Conservation (phyloP, 2,113 vertebrate genomes). For the Ondatra zibethicus region DNA sequence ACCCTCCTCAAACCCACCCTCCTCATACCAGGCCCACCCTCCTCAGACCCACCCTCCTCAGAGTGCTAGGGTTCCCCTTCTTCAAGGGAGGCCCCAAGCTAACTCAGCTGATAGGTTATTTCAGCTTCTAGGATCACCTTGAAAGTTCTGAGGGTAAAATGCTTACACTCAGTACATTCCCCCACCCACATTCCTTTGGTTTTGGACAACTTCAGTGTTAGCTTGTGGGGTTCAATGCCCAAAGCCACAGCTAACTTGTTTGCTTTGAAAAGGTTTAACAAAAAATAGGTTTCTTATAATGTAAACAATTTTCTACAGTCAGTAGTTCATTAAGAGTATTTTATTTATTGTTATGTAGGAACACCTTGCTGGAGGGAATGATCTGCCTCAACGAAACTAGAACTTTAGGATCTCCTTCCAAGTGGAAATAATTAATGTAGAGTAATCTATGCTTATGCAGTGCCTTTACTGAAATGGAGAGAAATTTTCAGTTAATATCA, state of each 20-base stretch:
- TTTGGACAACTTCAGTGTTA: conserved; percentile 1
- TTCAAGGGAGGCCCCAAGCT: not conserved
- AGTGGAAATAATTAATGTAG: conserved; percentile 21
- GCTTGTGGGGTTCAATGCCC: not conserved
- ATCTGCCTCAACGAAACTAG: not conserved
- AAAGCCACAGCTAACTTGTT: conserved; percentile 42
- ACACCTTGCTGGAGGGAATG: conserved; percentile 39
- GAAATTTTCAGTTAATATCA: not conserved
- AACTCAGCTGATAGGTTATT: not conserved
- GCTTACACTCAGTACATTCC: not conserved
- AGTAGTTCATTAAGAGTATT: conserved; percentile 57
- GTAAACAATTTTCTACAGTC: conserved; percentile 54
- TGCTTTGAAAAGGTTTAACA: conserved; percentile 55
- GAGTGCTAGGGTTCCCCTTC: not conserved
- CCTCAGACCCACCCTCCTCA: not conserved
- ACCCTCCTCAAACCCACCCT: not conserved
- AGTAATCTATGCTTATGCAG: not conserved
- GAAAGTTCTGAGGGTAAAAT: conserved; percentile 9
- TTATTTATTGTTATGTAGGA: conserved; percentile 66
- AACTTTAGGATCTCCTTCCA: conserved; percentile 33
- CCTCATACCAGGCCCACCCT: not conserved
- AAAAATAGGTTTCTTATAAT: conserved; percentile 52
- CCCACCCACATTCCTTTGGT: not conserved
- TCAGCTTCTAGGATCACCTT: not conserved
- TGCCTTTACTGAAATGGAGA: conserved; percentile 8